Percentiles rank a stretch among this genome's conserved stretches.
Evolutionary conservation across 2,113 vertebrate genomes (phyloP).

Genomic region (Daphoenositta chrysoptera): DNA sequence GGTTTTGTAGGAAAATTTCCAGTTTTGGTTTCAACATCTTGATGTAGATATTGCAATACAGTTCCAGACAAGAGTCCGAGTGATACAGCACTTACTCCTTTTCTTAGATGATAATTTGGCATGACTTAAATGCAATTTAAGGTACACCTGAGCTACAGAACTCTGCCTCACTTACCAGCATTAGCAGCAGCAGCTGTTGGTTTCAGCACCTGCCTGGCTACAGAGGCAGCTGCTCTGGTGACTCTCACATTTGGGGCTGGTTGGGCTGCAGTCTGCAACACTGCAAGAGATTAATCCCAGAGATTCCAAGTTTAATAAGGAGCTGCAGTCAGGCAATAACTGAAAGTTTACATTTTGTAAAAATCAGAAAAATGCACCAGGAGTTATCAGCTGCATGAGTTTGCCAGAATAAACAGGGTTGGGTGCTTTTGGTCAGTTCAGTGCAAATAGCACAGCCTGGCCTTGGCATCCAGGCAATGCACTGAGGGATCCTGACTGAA

Average conservation of each 20-base stretch:
- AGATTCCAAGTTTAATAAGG: not conserved
- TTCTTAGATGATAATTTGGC: not conserved
- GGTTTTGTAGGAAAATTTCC: not conserved
- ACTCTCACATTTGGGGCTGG: not conserved
- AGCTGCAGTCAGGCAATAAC: not conserved
- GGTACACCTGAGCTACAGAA: not conserved
- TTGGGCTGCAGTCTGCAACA: not conserved
- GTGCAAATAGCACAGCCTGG: not conserved
- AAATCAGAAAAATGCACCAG: not conserved
- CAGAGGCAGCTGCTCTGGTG: slow-evolving; percentile 62
- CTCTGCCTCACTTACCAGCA: slow-evolving; percentile 5
- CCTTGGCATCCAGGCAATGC: not conserved
- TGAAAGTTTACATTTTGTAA: not conserved
- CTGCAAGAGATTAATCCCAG: slow-evolving; percentile 7
- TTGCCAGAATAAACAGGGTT: not conserved
- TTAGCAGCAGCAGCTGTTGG: not conserved
- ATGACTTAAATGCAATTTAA: not conserved
- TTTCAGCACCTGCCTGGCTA: slow-evolving; percentile 42
- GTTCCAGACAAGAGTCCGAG: not conserved
- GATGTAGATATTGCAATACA: not conserved
- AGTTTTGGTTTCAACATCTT: not conserved
- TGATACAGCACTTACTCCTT: not conserved
- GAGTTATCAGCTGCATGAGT: not conserved
- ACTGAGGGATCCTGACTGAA: not conserved
- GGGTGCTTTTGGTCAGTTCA: not conserved